Evolutionary conservation across 2,113 vertebrate genomes (phyloP).

Genomic region (Sapajus apella): DNA sequence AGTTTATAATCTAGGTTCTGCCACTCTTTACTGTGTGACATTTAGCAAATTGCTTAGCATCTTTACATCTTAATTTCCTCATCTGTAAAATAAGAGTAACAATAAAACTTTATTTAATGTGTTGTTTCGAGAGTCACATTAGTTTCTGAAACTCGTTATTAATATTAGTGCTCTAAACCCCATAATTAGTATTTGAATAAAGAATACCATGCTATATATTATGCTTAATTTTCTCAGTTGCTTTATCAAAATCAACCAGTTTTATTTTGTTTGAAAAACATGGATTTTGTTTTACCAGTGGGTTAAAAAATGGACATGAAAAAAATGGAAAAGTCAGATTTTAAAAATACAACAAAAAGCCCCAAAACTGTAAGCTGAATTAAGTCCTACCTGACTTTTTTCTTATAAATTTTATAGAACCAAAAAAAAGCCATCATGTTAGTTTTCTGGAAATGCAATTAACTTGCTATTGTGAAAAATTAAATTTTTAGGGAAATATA

Average conservation of each 20-base stretch:
- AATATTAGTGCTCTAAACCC: neutral
- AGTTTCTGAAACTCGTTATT: neutral
- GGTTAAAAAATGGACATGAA: neutral
- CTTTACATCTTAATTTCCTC: neutral
- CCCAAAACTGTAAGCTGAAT: neutral
- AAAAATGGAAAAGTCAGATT: neutral
- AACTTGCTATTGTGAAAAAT: neutral
- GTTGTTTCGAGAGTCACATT: neutral
- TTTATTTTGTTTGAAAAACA: neutral
- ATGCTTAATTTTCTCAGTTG: neutral
- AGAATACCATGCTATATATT: neutral
- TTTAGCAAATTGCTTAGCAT: neutral
- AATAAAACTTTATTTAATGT: neutral
- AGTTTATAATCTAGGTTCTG: neutral
- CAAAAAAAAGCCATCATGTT: neutral
- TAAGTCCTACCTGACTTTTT: neutral
- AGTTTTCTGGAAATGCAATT: neutral
- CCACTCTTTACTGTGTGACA: neutral
- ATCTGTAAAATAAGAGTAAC: neutral
- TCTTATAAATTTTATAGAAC: neutral
- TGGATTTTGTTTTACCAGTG: neutral
- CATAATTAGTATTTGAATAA: conserved; percentile 13
- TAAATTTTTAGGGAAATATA: neutral
- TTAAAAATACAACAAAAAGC: neutral
- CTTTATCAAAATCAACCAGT: neutral